phyloP scores from a whole-genome alignment of 2,113 vertebrate genomes.

The Charina bottae region DNA sequence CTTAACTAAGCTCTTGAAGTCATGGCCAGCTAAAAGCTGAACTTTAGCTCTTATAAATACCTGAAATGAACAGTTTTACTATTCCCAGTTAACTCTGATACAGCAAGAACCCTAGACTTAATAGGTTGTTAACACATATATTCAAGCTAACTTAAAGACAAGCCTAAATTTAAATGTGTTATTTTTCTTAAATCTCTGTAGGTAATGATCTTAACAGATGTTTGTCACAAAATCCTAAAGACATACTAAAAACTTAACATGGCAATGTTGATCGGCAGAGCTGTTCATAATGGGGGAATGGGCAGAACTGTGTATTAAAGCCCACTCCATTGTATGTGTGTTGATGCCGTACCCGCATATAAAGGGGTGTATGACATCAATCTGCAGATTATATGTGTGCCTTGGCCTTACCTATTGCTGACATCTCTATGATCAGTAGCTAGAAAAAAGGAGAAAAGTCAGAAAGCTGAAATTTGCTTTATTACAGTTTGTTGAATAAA shows the following conservation, averaged over 20 bases:
- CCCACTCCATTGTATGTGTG: neutral
- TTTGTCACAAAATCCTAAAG: neutral
- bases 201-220: constrained; percentile 3
- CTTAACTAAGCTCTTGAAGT: neutral
- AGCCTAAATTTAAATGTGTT: neutral
- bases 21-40: neutral
- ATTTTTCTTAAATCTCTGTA: neutral
- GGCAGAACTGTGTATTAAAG: neutral
- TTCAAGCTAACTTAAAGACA: neutral
- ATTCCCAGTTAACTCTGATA: neutral
- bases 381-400: neutral
- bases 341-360: neutral
- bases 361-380: neutral
- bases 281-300: neutral
- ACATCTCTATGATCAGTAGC: neutral
- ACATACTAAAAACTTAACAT: neutral
- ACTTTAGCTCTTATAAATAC: neutral
- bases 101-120: neutral
- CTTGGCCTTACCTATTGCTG: neutral
- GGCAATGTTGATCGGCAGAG: neutral
- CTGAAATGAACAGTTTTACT: neutral
- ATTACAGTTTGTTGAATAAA: neutral
- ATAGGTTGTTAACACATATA: neutral
- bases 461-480: neutral
- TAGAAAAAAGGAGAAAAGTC: neutral